Evolutionary conservation across 2,888 invertebrate species (phyloP).

Genomic region (Acrobasis suavella): DNA sequence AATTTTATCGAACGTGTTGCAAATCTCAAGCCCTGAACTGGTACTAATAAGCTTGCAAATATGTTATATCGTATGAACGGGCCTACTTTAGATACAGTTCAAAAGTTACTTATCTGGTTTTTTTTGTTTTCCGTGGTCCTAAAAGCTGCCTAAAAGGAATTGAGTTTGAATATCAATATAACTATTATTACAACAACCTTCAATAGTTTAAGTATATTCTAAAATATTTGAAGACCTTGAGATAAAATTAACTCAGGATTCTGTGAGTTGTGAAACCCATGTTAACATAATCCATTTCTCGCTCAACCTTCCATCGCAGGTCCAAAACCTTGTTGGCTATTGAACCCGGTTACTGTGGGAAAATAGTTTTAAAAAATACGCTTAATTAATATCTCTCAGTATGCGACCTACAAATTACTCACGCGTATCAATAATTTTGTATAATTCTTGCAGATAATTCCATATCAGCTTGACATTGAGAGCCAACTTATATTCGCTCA

Average conservation of each 20-base stretch:
- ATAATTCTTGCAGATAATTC: not conserved
- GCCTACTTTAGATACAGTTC: too few relatives aligned
- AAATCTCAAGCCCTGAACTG: too few relatives aligned
- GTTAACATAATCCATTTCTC: not conserved
- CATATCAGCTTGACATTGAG: slow-evolving; percentile 11
- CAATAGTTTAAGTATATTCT: too few relatives aligned
- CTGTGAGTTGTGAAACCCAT: not conserved
- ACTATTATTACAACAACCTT: too few relatives aligned
- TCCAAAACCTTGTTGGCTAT: not conserved
- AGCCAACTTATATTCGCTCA: not conserved
- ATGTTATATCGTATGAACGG: too few relatives aligned
- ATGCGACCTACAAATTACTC: slow-evolving; percentile 2
- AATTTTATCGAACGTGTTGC: too few relatives aligned
- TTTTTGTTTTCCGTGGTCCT: too few relatives aligned
- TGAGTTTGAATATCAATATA: too few relatives aligned
- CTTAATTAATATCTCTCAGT: not conserved
- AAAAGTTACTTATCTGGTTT: too few relatives aligned
- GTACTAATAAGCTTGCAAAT: too few relatives aligned
- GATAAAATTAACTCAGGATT: not conserved
- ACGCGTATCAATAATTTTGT: slow-evolving; percentile 9
- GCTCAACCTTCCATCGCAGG: not conserved
- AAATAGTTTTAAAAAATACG: not conserved
- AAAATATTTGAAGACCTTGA: too few relatives aligned
- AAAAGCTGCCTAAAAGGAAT: too few relatives aligned
- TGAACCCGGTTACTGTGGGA: not conserved